Conservation (phyloP, 2,797 vertebrate species). For the Rhinatrema bivittatum region DNA sequence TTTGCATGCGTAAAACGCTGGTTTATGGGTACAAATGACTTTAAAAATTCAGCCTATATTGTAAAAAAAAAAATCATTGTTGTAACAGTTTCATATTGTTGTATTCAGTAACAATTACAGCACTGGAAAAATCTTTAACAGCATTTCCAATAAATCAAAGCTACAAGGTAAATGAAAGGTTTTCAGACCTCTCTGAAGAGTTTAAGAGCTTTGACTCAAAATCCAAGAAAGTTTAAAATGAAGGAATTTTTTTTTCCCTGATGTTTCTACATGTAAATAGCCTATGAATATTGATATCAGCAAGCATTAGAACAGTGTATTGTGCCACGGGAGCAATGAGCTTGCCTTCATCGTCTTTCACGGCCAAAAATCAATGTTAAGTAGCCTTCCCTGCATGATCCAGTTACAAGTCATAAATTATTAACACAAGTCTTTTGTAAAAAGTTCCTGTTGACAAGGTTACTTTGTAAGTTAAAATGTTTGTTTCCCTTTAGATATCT, state of each 20-base stretch:
- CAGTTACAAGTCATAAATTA: constrained; percentile 75
- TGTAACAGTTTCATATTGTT: too few species aligned
- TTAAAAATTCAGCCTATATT: too few species aligned
- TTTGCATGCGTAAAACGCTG: too few species aligned
- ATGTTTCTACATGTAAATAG: constrained; percentile 20
- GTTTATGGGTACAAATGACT: too few species aligned
- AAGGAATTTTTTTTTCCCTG: too few species aligned
- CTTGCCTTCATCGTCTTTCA: constrained; percentile 41
- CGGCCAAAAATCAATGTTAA: constrained; percentile 63
- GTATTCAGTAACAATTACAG: too few species aligned
- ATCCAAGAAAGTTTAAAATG: too few species aligned
- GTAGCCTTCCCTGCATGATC: constrained; percentile 59
- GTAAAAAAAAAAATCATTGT: too few species aligned
- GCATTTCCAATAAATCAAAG: constrained; percentile 17
- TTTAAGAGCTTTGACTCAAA: constrained; percentile 9
- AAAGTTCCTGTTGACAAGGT: constrained; percentile 82
- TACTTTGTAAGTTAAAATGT: constrained; percentile 72
- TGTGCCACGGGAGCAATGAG: constrained; percentile 28
- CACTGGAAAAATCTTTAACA: too few species aligned
- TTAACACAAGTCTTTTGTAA: constrained; percentile 73
- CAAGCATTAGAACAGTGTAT: constrained; percentile 11
- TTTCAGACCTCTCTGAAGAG: constrained; percentile 12
- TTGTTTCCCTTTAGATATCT: constrained; percentile 48
- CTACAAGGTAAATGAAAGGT: constrained; percentile 6
- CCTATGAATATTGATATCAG: constrained; percentile 26